These are phyloP conservation scores for Campopleginae sp. DNA, from an alignment of 2,888 invertebrate species.

Conservation along the genomic window DNA sequence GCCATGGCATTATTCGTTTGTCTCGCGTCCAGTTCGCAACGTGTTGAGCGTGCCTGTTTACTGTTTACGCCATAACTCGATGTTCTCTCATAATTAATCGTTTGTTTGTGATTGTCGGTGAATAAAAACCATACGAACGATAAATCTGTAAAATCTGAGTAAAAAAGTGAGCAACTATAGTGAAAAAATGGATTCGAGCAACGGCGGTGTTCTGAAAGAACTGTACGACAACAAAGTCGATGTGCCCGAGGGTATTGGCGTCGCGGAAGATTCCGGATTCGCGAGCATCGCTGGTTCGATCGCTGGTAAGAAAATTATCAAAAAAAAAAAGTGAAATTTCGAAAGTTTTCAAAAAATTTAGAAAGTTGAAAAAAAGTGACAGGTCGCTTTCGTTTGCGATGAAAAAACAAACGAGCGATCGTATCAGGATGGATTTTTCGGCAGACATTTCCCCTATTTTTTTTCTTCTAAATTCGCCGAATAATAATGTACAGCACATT, in stretches of 20 bases:
- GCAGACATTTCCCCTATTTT: constrained; percentile 2
- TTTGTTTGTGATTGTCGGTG: not conserved
- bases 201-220: constrained; percentile 26
- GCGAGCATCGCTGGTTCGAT: constrained; percentile 68
- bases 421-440: constrained; percentile 18
- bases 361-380: not conserved
- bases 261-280: constrained; percentile 70
- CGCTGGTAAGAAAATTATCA: constrained; percentile 39
- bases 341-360: constrained; percentile 17
- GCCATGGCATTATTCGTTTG: constrained; percentile 35
- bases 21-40: not conserved
- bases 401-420: constrained; percentile 2
- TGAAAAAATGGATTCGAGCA: not conserved
- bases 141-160: not conserved
- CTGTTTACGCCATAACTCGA: not conserved
- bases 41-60: not conserved
- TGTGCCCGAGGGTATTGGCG: constrained; percentile 61
- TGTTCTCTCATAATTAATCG: not conserved
- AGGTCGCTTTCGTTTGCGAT: not conserved
- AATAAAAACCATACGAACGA: not conserved
- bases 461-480: constrained; percentile 42
- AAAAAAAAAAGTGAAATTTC: constrained; percentile 1
- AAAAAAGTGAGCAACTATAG: not conserved
- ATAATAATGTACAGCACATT: constrained; percentile 48
- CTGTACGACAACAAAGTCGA: constrained; percentile 19